These are phyloP conservation scores for Elephas maximus DNA, from an alignment of 2,113 vertebrate species.

Conservation along the genomic window DNA sequence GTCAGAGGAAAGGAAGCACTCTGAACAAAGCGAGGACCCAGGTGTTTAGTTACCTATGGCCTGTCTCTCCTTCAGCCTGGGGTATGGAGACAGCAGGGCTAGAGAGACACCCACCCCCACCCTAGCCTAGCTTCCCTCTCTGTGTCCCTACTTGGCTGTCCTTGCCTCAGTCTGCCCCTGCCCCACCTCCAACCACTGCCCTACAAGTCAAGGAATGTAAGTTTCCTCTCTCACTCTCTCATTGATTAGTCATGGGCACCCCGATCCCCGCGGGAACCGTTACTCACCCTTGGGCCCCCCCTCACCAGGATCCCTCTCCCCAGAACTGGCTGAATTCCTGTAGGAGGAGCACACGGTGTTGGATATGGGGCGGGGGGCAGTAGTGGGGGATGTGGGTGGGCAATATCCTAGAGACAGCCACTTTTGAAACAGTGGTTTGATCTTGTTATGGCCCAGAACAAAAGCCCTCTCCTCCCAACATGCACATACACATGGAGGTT, in stretches of 20 bases:
- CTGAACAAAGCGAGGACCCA: background rate
- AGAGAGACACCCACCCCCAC: background rate
- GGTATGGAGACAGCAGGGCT: background rate
- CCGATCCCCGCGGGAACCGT: constrained; percentile 79
- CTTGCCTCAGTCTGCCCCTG: constrained; percentile 77
- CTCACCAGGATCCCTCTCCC: constrained; percentile 43
- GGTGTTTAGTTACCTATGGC: constrained; percentile 63
- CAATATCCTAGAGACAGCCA: background rate
- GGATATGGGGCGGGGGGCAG: background rate
- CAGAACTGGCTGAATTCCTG: constrained; percentile 76
- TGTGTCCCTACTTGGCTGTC: constrained; percentile 83
- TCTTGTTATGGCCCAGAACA: background rate
- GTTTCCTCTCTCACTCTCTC: constrained; percentile 77
- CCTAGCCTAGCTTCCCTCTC: constrained; percentile 14
- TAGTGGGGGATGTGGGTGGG: background rate
- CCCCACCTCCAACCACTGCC: constrained; percentile 82
- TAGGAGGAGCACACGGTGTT: constrained; percentile 45
- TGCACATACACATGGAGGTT: background rate
- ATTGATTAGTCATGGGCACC: constrained; percentile 86
- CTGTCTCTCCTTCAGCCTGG: constrained; percentile 14
- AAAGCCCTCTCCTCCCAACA: background rate
- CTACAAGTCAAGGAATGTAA: constrained; percentile 86
- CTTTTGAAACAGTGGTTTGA: constrained; percentile 47
- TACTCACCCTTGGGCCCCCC: constrained; percentile 78
- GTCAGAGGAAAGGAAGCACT: background rate